Conservation (phyloP, 37 sponge, comb jelly and placozoan species). For the Beroe ovata region DNA sequence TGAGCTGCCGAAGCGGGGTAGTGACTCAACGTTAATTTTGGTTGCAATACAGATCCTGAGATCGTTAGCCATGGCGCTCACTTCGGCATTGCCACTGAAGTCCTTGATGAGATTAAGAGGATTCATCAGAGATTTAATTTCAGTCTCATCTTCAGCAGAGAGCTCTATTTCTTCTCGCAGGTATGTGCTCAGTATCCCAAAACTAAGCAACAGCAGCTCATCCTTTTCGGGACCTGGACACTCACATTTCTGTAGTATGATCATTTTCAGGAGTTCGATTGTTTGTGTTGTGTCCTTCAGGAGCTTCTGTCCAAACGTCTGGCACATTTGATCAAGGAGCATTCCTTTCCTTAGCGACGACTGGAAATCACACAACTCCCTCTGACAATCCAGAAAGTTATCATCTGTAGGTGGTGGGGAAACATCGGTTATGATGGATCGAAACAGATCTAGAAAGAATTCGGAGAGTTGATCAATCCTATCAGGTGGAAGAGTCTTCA, state of each 20-base stretch:
- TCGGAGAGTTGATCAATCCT: slow-evolving; percentile 33
- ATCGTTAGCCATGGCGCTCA: slow-evolving; percentile 13
- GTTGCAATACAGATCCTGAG: slow-evolving; percentile 46
- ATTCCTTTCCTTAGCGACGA: slow-evolving; percentile 9
- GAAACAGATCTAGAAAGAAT: slow-evolving; percentile 6
- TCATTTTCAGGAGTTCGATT: slow-evolving; percentile 28
- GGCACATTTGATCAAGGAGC: slow-evolving; percentile 17
- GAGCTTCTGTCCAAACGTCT: slow-evolving; percentile 41
- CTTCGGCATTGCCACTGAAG: neutral
- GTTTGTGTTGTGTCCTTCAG: slow-evolving; percentile 29
- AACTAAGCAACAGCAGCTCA: slow-evolving; percentile 4
- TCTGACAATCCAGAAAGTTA: slow-evolving; percentile 24
- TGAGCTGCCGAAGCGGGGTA: neutral
- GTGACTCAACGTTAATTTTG: slow-evolving; percentile 16
- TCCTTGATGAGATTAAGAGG: neutral
- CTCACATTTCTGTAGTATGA: slow-evolving; percentile 6
- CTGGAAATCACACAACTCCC: slow-evolving; percentile 13
- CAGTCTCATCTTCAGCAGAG: neutral
- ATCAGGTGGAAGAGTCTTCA: neutral
- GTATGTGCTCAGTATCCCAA: slow-evolving; percentile 65
- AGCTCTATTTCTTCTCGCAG: slow-evolving; percentile 46
- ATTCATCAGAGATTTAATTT: slow-evolving; percentile 6
- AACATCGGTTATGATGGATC: neutral
- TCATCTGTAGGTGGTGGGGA: neutral
- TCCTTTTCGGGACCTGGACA: slow-evolving; percentile 4